Evolutionary conservation across 2,888 invertebrate genomes (phyloP), one percentile per base, ranked within the genome.

Genomic region (Nemotelus pantherinus): DNA sequence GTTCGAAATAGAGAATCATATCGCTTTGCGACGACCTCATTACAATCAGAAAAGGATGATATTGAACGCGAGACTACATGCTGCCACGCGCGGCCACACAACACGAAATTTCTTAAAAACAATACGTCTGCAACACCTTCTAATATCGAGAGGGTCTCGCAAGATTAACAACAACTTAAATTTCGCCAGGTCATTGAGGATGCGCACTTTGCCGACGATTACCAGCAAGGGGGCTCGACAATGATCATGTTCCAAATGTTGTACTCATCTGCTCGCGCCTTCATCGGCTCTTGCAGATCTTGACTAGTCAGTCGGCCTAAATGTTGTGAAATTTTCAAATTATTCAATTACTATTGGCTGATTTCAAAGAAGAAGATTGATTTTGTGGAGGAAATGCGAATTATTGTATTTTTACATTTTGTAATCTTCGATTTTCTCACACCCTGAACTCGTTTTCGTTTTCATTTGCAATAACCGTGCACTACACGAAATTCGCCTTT

Each of bases 31-130:
- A 50, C 5, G 50, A 50, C 9, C 50, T 9, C 50, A 50, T 50
- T 50, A 50, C 50, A 5, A 58, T 58, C 25, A 25, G 25, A 45
- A 60, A n/a, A 2, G 60, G 53, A 58, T 58, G 45, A 58, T 58
- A 25, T 41, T 58, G 72, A 45, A 58, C n/a, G 48, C 39, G 2
- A 43, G 9, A 43, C 63, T 63, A 63, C 63, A 63, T 43, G 63
- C 39, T 39, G 63, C 68, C 68, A 68, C 41, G 50, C 58, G 47
- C 47, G 74, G 74, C 74, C 74, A 48, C 74, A 74, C 74, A 74
- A 60, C 74, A 74, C 63, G 74, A 74, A 74, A 74, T 74, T 74
- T 74, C 74, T 39, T 25, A 48, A 44, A 74, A 74, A 74, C 60
- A 60, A 74, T 60, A 25, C 43, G 3, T 50, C 63, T 63, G 63